A percentile compares a stretch with the other conserved stretches of the same genome.
phyloP scores from a whole-genome alignment of 1,140 invertebrate species.

The Rhynchophorus ferrugineus region DNA sequence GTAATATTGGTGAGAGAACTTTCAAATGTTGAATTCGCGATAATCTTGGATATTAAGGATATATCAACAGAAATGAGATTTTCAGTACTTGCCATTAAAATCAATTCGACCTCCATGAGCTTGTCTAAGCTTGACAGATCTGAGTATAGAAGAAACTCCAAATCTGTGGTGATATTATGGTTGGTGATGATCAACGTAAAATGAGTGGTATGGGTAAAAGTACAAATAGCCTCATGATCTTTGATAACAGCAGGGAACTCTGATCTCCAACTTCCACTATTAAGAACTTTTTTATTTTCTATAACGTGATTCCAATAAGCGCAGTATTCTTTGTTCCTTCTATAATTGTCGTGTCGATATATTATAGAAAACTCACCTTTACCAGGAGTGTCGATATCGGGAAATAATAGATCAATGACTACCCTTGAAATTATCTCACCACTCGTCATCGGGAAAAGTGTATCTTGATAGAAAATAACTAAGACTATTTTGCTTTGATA shows the following conservation, averaged over 20 bases:
- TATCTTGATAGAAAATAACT: conserved; percentile 10
- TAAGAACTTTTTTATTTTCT: neutral
- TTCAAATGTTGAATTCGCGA: conserved; percentile 1
- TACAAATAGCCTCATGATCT: neutral
- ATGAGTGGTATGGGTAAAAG: conserved; percentile 10
- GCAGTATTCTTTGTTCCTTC: conserved; percentile 2
- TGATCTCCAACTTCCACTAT: too few relatives aligned
- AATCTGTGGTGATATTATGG: conserved; percentile 22
- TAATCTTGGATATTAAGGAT: conserved; percentile 16
- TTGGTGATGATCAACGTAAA: conserved; percentile 12
- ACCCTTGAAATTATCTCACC: neutral
- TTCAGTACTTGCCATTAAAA: conserved; percentile 3
- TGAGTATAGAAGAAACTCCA: conserved; percentile 19
- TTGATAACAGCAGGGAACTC: neutral
- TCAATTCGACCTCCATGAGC: conserved; percentile 12
- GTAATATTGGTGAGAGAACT: neutral
- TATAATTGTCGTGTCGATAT: neutral
- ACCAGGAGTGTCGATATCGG: conserved; percentile 3
- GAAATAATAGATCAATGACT: conserved; percentile 14
- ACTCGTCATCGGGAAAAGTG: conserved; percentile 3
- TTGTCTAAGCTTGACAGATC: conserved; percentile 16
- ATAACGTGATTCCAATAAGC: conserved; percentile 21
- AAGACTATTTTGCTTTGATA: conserved; percentile 5
- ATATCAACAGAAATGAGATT: conserved; percentile 17
- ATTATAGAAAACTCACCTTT: conserved; percentile 6